Conservation (phyloP, 1,140 invertebrate genomes). For the Meloidogyne exigua region DNA sequence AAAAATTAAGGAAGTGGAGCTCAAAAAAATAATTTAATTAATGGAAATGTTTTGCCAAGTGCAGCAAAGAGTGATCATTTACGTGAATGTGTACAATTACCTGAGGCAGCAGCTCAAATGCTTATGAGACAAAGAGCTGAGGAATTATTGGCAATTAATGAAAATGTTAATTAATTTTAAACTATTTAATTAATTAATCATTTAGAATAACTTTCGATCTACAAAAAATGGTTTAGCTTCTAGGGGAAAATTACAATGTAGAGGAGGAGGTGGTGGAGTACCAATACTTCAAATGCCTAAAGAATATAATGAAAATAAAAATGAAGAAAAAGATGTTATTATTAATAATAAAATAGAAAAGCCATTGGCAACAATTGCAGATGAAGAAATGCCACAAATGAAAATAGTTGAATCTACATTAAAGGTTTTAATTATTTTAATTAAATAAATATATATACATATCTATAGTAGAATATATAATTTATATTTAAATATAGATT, state of each 20-base stretch:
- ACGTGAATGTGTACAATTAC: background rate
- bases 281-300: background rate
- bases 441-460: background rate
- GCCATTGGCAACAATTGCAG: background rate
- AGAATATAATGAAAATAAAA: background rate
- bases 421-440: background rate
- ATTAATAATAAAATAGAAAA: background rate
- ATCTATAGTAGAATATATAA: too few species aligned
- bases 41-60: background rate
- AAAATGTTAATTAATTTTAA: background rate
- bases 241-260: background rate
- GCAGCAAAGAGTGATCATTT: background rate
- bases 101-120: background rate
- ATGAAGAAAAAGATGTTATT: background rate
- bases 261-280: background rate
- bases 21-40: constrained; percentile 6
- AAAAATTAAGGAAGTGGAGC: background rate
- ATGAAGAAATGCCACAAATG: constrained; percentile 4
- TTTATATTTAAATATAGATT: too few species aligned
- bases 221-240: constrained; percentile 2
- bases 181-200: too few species aligned
- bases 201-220: background rate
- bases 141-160: background rate
- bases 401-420: background rate
- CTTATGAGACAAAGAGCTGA: background rate